phyloP scores from a whole-genome alignment of 2,797 vertebrate species.

The Heliangelus exortis region DNA sequence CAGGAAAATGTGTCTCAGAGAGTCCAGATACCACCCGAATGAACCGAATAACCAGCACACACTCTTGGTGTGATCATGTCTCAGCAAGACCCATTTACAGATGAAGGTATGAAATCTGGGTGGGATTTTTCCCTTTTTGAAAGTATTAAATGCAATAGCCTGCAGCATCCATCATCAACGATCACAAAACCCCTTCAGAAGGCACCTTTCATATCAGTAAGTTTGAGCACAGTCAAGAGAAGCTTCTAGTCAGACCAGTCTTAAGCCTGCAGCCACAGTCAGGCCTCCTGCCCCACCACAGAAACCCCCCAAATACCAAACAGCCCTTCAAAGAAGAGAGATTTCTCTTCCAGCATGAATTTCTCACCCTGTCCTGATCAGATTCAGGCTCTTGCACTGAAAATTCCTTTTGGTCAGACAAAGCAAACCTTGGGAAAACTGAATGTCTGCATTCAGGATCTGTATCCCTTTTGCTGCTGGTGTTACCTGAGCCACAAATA shows the following conservation, averaged over 20 bases:
- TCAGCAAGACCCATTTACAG: background rate
- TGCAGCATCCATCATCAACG: accelerated
- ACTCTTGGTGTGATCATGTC: background rate
- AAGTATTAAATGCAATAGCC: background rate
- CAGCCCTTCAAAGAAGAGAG: background rate
- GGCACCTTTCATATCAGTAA: background rate
- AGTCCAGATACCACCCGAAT: background rate
- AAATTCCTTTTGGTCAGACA: conserved; percentile 10
- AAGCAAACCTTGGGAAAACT: background rate
- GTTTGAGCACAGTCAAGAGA: background rate
- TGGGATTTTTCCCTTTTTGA: background rate
- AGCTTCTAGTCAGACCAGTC: background rate
- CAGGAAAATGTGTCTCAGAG: background rate
- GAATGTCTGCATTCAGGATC: background rate
- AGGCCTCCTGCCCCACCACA: background rate
- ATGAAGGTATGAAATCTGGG: background rate
- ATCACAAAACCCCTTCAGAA: background rate
- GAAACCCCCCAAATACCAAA: background rate
- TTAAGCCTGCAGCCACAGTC: background rate
- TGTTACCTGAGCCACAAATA: conserved; percentile 50
- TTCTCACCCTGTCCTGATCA: background rate
- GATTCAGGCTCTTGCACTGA: conserved; percentile 24
- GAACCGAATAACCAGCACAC: background rate
- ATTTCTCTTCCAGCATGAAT: background rate
- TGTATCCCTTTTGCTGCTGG: background rate